These are phyloP conservation scores for Apis laboriosa DNA, from an alignment of 1,140 invertebrate species.

Conservation along the genomic window DNA sequence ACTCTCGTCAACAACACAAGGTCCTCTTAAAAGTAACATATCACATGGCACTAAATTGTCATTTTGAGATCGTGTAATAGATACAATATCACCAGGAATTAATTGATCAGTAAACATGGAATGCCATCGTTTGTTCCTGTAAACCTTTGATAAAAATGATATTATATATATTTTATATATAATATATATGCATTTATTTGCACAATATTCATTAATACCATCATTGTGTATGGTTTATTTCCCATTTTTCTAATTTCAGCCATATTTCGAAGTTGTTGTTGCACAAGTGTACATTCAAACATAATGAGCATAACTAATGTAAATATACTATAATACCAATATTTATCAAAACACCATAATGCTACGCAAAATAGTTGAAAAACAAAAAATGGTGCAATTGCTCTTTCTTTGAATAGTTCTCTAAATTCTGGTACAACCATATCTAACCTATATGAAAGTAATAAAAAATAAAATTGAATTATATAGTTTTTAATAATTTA, in stretches of 20 bases:
- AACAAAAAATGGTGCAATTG: slow-evolving; percentile 99
- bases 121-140: slow-evolving; percentile 96
- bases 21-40: slow-evolving; percentile 94
- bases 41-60: slow-evolving; percentile 98
- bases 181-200: too few relatives aligned
- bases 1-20: slow-evolving; percentile 98
- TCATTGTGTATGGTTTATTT: slow-evolving; percentile 96
- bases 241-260: slow-evolving; percentile 99
- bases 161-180: slow-evolving; percentile 6
- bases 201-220: slow-evolving; percentile 79
- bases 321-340: slow-evolving; percentile 99
- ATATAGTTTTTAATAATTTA: background rate
- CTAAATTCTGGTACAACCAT: slow-evolving; percentile 98
- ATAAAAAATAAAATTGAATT: slow-evolving; percentile 8
- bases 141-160: slow-evolving; percentile 85
- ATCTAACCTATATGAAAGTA: slow-evolving; percentile 84
- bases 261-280: slow-evolving; percentile 99
- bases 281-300: slow-evolving; percentile 99
- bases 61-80: slow-evolving; percentile 92
- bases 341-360: slow-evolving; percentile 99
- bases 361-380: slow-evolving; percentile 96
- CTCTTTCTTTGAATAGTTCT: slow-evolving; percentile 98
- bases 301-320: slow-evolving; percentile 98
- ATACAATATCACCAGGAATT: slow-evolving; percentile 98
- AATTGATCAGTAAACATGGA: slow-evolving; percentile 93